Evolutionary conservation across 2,888 invertebrate genomes (phyloP).

Genomic region (Stenodera caucasica): DNA sequence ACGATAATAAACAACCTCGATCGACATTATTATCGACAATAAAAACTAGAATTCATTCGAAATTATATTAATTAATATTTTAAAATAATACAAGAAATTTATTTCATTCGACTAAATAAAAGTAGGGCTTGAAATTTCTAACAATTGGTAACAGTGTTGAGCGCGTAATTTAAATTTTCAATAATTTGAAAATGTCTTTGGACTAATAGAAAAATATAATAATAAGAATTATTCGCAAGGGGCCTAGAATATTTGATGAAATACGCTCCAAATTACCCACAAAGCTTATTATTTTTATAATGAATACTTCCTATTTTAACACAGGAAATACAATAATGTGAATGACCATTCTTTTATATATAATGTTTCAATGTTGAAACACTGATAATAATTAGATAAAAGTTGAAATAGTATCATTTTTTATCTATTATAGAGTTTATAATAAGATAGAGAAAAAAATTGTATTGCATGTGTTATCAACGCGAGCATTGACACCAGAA

Average conservation of each 20-base stretch:
- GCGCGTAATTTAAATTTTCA: background rate
- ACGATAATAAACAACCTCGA: too few relatives aligned
- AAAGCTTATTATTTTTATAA: background rate
- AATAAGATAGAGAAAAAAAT: background rate
- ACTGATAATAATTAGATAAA: background rate
- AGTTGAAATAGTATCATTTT: background rate
- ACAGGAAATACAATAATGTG: background rate
- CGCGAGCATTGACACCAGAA: background rate
- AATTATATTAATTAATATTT: too few relatives aligned
- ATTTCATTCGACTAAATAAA: too few relatives aligned
- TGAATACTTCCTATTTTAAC: conserved; percentile 1
- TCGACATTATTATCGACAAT: too few relatives aligned
- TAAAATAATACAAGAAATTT: too few relatives aligned
- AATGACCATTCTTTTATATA: background rate
- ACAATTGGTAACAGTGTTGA: background rate
- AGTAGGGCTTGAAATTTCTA: background rate
- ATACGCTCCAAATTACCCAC: background rate
- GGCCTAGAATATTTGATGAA: too few relatives aligned
- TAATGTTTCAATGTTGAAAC: background rate
- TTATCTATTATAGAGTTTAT: background rate
- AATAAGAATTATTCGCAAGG: too few relatives aligned
- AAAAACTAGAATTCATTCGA: too few relatives aligned
- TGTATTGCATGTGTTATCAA: background rate
- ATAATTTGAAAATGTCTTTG: background rate
- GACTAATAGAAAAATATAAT: too few relatives aligned